These are phyloP conservation scores for Aspiorhynchus laticeps DNA, from an alignment of 2,113 vertebrate genomes.

Conservation along the genomic window DNA sequence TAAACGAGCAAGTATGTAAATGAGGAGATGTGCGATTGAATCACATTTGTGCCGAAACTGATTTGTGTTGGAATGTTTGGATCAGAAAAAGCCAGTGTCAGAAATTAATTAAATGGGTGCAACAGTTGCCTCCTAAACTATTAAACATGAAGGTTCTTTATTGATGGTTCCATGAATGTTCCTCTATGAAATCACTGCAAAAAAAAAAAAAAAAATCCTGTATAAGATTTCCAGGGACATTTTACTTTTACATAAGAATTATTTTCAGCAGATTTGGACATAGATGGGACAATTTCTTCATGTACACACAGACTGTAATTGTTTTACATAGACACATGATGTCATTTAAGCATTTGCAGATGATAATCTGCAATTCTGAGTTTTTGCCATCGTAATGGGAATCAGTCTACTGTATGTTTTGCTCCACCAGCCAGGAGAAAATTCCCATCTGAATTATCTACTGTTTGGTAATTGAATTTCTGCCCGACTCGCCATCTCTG, in stretches of 20 bases:
- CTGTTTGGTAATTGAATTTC: neutral
- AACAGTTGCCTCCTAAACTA: neutral
- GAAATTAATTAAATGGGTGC: neutral
- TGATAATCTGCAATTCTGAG: neutral
- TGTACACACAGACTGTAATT: neutral
- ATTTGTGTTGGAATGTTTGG: conserved; percentile 12
- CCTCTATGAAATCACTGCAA: neutral
- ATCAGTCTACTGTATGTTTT: neutral
- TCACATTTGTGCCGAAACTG: neutral
- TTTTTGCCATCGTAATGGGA: conserved; percentile 4
- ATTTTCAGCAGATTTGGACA: neutral
- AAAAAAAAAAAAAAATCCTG: neutral
- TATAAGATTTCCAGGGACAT: neutral
- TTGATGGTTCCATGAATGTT: neutral
- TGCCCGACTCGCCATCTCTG: neutral
- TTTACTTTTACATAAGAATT: neutral
- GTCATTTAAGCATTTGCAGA: neutral
- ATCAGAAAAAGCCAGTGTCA: conserved; percentile 18
- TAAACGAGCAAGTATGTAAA: neutral
- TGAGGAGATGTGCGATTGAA: neutral
- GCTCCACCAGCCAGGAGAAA: neutral
- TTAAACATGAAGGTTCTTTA: neutral
- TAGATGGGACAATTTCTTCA: neutral
- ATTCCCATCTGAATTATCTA: conserved; percentile 19
- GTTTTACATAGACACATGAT: neutral